Evolutionary conservation across 1,140 invertebrate genomes (phyloP), one percentile per base, ranked within the genome.

Genomic region (Eriosoma lanigerum): DNA sequence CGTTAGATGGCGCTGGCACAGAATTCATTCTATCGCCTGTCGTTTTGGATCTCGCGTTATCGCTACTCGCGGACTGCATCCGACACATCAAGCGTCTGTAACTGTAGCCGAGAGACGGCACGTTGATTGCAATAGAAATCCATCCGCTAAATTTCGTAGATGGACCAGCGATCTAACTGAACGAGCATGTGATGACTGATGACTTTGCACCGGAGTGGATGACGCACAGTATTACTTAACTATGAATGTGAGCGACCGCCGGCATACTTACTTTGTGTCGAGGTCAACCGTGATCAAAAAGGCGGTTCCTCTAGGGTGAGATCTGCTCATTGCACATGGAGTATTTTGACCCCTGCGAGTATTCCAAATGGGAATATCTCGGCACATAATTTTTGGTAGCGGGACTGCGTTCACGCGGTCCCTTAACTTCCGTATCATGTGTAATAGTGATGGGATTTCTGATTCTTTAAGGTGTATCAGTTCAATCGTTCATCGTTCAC

Each of bases 311-410:
- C 89, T 89, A 90, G 89, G 88, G 86, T 82, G 89, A 91, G 90
- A 87, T 89, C 87, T 85, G 87, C 85, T 88, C 91, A 91, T 91
- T 91, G 90, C 90, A 91, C 90, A 88, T 84, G 87, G 90, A 88
- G 87, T 86, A 85, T 87, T 90, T 87, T 91, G 90, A 91, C 89
- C 87, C 88, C 88, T 90, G 90, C 90, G 90, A 91, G 90, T 90
- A 88, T 86, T 88, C 89, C 90, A 89, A 90, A 90, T 89, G 88
- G 87, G 89, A 88, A 86, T 89, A 90, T 89, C 89, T 90, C 89
- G 88, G 87, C 87, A 89, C 88, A 88, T 87, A 89, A 90, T 90
- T 90, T 90, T 90, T 90, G 89, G 85, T 90, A 90, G 73, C 73
- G 73, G 73, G 73, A 76, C 73, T 76, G 73, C 73, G 73, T 76